Percentiles rank a stretch among this genome's conserved stretches.
Evolutionary conservation across 2,113 vertebrate genomes (phyloP).

Genomic region (Dasypus novemcinctus): DNA sequence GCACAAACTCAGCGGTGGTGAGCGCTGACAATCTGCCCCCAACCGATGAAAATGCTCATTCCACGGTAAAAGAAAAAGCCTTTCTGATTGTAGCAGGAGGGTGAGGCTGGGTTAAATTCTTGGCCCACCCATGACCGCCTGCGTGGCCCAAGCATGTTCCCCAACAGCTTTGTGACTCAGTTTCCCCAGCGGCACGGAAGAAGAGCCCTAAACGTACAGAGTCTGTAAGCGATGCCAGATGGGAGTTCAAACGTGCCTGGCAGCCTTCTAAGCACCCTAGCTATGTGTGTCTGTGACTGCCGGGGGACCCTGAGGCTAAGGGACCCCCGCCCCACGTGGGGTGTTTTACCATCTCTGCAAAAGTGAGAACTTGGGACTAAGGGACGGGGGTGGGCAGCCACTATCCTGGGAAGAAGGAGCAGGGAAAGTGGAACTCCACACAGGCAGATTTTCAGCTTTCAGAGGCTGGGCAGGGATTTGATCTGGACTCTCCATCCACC

Average conservation of each 20-base stretch:
- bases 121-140: rapidly evolving
- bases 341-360: rapidly evolving
- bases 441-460: rapidly evolving
- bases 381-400: rapidly evolving
- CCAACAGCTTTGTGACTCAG: neutral
- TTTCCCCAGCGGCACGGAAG: neutral
- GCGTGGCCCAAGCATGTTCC: rapidly evolving
- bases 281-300: neutral
- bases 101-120: rapidly evolving
- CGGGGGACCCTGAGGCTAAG: too few relatives aligned
- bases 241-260: too few relatives aligned
- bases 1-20: neutral
- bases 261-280: neutral
- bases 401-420: rapidly evolving
- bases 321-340: too few relatives aligned
- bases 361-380: rapidly evolving
- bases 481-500: too few relatives aligned
- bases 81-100: rapidly evolving
- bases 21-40: rapidly evolving
- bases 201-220: too few relatives aligned
- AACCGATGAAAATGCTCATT: rapidly evolving
- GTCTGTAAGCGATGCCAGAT: rapidly evolving
- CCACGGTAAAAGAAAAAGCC: too few relatives aligned
- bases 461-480: rapidly evolving
- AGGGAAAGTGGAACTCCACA: rapidly evolving